A percentile compares a stretch with the other conserved stretches of the same genome.
These are phyloP conservation scores for Osmerus eperlanus DNA, from an alignment of 2,113 vertebrate genomes.

Conservation along the genomic window DNA sequence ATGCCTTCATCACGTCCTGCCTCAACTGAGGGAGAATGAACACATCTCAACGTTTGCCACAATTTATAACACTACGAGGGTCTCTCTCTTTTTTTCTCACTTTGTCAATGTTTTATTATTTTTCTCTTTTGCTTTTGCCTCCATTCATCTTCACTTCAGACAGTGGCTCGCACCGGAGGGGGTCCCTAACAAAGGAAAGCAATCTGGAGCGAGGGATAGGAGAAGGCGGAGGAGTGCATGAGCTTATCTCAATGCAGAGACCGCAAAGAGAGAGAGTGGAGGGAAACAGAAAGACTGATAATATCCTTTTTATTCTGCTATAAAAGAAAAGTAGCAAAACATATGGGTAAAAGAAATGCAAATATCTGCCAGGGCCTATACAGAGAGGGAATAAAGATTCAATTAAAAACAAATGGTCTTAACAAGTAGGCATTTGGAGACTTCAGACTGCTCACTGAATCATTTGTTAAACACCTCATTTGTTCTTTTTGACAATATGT, in stretches of 20 bases:
- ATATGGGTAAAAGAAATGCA: conserved; percentile 3
- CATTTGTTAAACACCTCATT: background rate
- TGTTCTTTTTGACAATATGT: background rate
- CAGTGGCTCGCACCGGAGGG: conserved; percentile 42
- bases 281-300: conserved; percentile 27
- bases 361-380: conserved; percentile 1
- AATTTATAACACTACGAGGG: conserved; percentile 20
- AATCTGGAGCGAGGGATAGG: conserved; percentile 37
- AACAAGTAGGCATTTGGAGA: background rate
- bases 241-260: conserved; percentile 35
- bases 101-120: conserved; percentile 51
- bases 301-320: conserved; percentile 34
- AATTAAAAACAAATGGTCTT: conserved; percentile 1
- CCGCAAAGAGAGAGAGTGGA: background rate
- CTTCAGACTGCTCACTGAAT: background rate
- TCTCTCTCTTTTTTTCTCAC: conserved; percentile 39
- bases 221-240: conserved; percentile 9
- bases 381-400: background rate
- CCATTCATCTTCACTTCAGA: conserved; percentile 53
- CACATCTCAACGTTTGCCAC: conserved; percentile 8
- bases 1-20: conserved; percentile 17
- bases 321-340: background rate
- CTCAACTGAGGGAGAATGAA: conserved; percentile 18
- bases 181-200: conserved; percentile 50
- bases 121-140: conserved; percentile 29